Conservation (phyloP, 2,888 invertebrate species). For the Macroteleia sp. region DNA sequence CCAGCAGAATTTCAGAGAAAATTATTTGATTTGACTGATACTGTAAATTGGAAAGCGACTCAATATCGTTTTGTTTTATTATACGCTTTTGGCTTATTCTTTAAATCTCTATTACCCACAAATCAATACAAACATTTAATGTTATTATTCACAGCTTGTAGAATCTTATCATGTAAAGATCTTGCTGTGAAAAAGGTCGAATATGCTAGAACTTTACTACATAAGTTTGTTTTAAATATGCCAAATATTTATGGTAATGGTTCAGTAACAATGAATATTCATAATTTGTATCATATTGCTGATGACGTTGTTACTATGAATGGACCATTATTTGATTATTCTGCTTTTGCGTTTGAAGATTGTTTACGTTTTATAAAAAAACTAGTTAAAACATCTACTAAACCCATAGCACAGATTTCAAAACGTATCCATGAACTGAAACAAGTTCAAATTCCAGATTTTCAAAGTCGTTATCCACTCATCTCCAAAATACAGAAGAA, state of each 20-base stretch:
- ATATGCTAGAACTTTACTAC: neutral
- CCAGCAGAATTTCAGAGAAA: slow-evolving; percentile 67
- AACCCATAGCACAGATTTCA: neutral
- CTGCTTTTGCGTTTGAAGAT: neutral
- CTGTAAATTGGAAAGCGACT: slow-evolving; percentile 60
- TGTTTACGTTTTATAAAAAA: neutral
- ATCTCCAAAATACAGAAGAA: too few relatives aligned
- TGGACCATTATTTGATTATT: neutral
- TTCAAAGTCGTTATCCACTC: too few relatives aligned
- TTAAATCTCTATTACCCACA: neutral
- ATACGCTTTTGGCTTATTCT: slow-evolving; percentile 21
- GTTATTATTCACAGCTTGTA: slow-evolving; percentile 50
- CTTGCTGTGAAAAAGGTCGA: neutral
- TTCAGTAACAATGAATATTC: neutral
- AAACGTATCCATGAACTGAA: too few relatives aligned
- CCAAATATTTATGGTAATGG: neutral
- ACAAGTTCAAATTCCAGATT: too few relatives aligned
- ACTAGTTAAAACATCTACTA: neutral
- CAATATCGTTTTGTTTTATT: slow-evolving; percentile 13
- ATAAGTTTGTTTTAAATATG: neutral
- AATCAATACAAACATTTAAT: slow-evolving; percentile 57
- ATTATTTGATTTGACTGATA: slow-evolving; percentile 48
- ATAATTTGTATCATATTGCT: neutral
- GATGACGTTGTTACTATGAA: neutral
- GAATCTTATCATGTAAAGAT: neutral